Percentiles rank a stretch among this genome's conserved stretches.
These are phyloP conservation scores for Elgaria multicarinata DNA, from an alignment of 2,113 vertebrate species.

Conservation along the genomic window DNA sequence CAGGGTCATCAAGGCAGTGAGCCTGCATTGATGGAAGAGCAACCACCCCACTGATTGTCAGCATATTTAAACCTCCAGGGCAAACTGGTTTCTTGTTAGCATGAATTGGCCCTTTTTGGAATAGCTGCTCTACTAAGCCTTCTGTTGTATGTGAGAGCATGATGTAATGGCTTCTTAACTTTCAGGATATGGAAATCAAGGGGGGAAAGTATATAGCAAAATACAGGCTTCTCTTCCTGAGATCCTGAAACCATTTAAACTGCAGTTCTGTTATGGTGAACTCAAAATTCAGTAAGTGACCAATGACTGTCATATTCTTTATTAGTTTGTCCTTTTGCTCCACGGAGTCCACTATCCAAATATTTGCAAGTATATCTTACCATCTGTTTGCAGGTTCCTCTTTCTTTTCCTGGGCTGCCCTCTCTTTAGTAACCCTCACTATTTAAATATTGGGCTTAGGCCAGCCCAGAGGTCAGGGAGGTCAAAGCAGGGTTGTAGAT, in stretches of 20 bases:
- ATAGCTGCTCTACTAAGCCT: not conserved
- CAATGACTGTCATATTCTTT: rapidly evolving
- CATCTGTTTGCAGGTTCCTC: not conserved
- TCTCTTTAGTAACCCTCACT: not conserved
- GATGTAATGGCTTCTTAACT: not conserved
- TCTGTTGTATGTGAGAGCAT: constrained; percentile 33
- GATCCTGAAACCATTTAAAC: not conserved
- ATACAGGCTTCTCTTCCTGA: constrained; percentile 38
- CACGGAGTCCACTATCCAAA: not conserved
- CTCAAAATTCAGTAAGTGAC: not conserved
- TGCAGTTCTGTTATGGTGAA: not conserved
- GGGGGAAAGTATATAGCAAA: not conserved
- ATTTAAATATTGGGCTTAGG: not conserved
- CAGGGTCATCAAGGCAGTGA: not conserved
- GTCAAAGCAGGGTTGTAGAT: not conserved
- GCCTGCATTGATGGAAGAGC: not conserved
- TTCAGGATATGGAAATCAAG: not conserved
- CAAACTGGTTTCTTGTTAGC: not conserved
- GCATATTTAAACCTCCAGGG: not conserved
- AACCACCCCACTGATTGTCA: not conserved
- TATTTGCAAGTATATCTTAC: constrained; percentile 13
- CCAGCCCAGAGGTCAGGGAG: not conserved
- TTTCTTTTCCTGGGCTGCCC: not conserved
- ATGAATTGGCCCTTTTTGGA: constrained; percentile 23
- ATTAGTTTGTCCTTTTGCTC: constrained; percentile 11